These are phyloP conservation scores for Magallana gigas DNA, from an alignment of 1,140 invertebrate genomes.

Conservation along the genomic window DNA sequence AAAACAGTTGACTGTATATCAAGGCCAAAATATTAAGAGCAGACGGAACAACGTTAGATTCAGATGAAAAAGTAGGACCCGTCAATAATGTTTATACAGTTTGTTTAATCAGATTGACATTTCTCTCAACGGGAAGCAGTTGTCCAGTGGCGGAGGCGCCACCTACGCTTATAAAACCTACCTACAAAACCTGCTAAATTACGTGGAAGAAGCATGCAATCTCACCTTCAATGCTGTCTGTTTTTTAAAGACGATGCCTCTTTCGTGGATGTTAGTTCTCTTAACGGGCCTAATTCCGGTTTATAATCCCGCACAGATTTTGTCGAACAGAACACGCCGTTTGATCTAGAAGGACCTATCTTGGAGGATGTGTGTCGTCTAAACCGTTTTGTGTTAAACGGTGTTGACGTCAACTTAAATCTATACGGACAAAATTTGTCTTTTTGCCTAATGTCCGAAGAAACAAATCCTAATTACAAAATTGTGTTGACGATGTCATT, in stretches of 20 bases:
- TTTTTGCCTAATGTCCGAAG: conserved; percentile 27
- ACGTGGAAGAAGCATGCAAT: conserved; percentile 4
- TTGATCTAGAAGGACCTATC: conserved; percentile 3
- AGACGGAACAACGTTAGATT: background rate
- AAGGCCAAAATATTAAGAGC: background rate
- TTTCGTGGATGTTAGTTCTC: background rate
- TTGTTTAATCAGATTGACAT: conserved; percentile 22
- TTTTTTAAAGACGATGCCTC: conserved; percentile 11
- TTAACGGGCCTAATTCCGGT: background rate
- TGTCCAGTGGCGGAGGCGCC: background rate
- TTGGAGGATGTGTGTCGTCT: conserved; percentile 5
- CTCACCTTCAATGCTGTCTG: background rate
- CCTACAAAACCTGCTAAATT: conserved; percentile 13
- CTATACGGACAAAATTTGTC: background rate
- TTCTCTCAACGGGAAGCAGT: background rate
- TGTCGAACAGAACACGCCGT: background rate
- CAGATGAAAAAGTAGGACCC: background rate
- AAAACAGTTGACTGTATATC: background rate
- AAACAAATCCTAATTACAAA: background rate
- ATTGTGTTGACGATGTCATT: conserved; percentile 13
- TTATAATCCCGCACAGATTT: background rate
- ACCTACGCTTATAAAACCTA: conserved; percentile 26
- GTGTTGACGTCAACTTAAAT: background rate
- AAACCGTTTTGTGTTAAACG: conserved; percentile 39
- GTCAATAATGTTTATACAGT: conserved; percentile 1